Base-by-base conservation (phyloP, 1,140 invertebrate genomes). In the Leptestheria dahalacensis region DNA sequence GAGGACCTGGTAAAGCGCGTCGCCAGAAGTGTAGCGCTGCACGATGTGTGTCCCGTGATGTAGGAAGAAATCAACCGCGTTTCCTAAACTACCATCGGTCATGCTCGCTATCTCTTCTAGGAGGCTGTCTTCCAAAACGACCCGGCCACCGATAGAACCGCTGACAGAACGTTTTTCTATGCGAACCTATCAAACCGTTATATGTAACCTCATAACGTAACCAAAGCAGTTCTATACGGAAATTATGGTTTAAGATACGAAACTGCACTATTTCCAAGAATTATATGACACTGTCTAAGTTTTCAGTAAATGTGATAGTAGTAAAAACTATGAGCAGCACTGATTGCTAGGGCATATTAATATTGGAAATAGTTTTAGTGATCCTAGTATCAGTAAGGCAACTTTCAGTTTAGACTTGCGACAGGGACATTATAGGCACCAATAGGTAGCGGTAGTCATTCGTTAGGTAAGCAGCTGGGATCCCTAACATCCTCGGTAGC, bases 51-150 rank as follows among this genome's bases (percentile, higher is more conserved):
- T 60, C 24, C 58, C 58, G n/a, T 50, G 48, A 21, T 60, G 25
- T 4, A 60, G 48, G 26, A 60, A 60, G 23, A 60, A 60, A 12
- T 60, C 58, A n/a, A 60, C 58, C 3, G 49, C 26, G 24, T 59
- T 26, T 9, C 46, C n/a, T 24, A 48, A 28, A 9, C 26, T 49
- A 18, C 58, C 26, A 1, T 15, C 15, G 18, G 29, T 49, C 11
- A 12, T 18, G 6, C 26, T 26, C 12, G 28, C 20, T 21, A 50
- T 33, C 28, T 52, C 29, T 20, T 48, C 58, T 29, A 50, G 11
- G 11, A 60, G 23, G 10, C 24, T 49, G 12, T 24, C 48, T 12
- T 52, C 41, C 24, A 60, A 41, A 15, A 41, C 10, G 4, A 41
- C 48, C 2, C 12, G 23, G 10, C 58, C 58, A 29, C 26, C 29